phyloP scores from a whole-genome alignment of 1,140 invertebrate genomes.

The Drosophila repletoides region DNA sequence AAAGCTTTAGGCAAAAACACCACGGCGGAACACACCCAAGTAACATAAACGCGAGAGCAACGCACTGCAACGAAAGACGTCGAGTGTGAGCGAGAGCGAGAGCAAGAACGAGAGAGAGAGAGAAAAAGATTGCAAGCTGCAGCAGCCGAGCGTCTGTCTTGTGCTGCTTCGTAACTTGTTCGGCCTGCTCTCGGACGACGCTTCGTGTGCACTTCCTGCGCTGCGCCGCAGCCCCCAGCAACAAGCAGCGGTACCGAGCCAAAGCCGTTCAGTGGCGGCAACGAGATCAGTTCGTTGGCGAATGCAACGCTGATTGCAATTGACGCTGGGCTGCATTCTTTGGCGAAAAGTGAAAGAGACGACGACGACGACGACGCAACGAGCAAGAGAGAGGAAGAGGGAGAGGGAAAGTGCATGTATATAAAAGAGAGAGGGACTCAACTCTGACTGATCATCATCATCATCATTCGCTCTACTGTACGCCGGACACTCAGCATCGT shows the following conservation, averaged over 20 bases:
- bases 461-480: constrained; percentile 61
- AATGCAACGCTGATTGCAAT: constrained; percentile 78
- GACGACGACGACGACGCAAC: background rate
- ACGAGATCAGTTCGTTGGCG: constrained; percentile 67
- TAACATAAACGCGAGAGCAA: constrained; percentile 14
- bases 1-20: background rate
- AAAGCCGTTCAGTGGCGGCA: constrained; percentile 40
- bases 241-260: constrained; percentile 32
- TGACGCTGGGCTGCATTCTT: constrained; percentile 70
- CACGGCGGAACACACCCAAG: constrained; percentile 41
- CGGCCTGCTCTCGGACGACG: constrained; percentile 37
- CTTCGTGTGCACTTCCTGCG: constrained; percentile 78
- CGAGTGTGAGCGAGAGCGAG: constrained; percentile 6
- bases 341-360: constrained; percentile 57
- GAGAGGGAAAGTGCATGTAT: background rate
- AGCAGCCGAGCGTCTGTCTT: constrained; percentile 14
- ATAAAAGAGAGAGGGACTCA: background rate
- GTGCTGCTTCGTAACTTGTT: constrained; percentile 66
- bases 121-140: constrained; percentile 37
- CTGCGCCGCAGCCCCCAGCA: constrained; percentile 49
- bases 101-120: constrained; percentile 14
- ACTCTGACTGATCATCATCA: constrained; percentile 33
- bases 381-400: background rate
- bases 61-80: constrained; percentile 19
- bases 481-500: constrained; percentile 50